Percentiles rank a stretch among this genome's conserved stretches.
Conservation (phyloP, 2,888 invertebrate species). For the Dorcus parallelipipedus region DNA sequence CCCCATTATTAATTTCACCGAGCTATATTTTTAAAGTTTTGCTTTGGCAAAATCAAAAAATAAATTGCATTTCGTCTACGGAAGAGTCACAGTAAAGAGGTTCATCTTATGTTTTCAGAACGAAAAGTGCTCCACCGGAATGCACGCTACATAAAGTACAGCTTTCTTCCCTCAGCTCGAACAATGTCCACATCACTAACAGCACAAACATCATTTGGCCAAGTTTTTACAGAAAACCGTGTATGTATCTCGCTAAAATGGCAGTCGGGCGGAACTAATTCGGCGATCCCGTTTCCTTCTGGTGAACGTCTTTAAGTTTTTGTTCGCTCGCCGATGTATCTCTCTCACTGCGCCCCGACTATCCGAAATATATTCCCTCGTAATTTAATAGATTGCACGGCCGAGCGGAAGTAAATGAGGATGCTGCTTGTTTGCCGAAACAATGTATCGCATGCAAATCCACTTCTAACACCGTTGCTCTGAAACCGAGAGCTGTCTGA, state of each 20-base stretch:
- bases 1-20: background rate
- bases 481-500: too few relatives aligned
- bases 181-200: conserved; percentile 1
- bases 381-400: too few relatives aligned
- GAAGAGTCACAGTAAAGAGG: background rate
- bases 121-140: background rate
- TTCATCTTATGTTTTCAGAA: background rate
- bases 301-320: background rate
- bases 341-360: too few relatives aligned
- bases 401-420: too few relatives aligned
- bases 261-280: background rate
- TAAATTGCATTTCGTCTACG: too few relatives aligned
- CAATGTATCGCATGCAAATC: too few relatives aligned
- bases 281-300: background rate
- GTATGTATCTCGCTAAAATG: background rate
- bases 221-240: background rate
- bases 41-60: too few relatives aligned
- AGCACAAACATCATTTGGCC: conserved; percentile 2
- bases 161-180: conserved; percentile 1
- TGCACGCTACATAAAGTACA: conserved; percentile 1
- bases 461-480: too few relatives aligned
- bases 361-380: too few relatives aligned
- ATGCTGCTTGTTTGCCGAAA: too few relatives aligned
- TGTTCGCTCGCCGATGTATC: background rate
- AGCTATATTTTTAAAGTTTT: background rate